These are phyloP conservation scores for Mimachlamys varia DNA, from an alignment of 2,888 invertebrate genomes.

Conservation along the genomic window DNA sequence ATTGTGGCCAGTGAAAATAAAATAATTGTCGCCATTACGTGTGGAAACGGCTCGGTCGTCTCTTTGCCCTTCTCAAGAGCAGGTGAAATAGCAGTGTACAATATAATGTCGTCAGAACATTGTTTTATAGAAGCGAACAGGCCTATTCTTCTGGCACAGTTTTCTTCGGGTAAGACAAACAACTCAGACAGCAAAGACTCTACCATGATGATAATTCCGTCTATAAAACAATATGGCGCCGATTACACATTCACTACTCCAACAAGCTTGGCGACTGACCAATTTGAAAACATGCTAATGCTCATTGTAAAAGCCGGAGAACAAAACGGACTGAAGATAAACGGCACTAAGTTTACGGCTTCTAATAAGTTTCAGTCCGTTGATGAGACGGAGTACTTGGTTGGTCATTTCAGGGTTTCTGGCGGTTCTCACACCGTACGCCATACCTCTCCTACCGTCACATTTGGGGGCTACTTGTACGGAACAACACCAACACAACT, in stretches of 20 bases:
- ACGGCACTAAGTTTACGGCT: background rate
- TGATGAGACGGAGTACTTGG: slow-evolving; percentile 25
- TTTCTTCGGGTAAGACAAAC: slow-evolving; percentile 56
- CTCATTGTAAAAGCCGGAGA: slow-evolving; percentile 50
- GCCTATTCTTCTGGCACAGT: slow-evolving; percentile 64
- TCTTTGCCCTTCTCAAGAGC: slow-evolving; percentile 46
- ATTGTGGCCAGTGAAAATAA: background rate
- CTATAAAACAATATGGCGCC: slow-evolving; percentile 65
- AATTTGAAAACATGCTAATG: slow-evolving; percentile 58
- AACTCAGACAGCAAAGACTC: slow-evolving; percentile 65
- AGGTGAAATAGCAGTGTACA: slow-evolving; percentile 46
- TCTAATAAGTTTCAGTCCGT: background rate
- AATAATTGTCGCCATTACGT: background rate
- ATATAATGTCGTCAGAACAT: slow-evolving; percentile 51
- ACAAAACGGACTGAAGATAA: background rate
- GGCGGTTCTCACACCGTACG: slow-evolving; percentile 60
- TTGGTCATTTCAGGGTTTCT: slow-evolving; percentile 53
- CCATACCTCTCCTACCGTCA: slow-evolving; percentile 60
- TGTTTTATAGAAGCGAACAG: slow-evolving; percentile 56
- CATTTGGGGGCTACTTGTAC: slow-evolving; percentile 67
- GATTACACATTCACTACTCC: slow-evolving; percentile 68
- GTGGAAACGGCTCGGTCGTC: slow-evolving; percentile 40
- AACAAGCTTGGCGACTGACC: slow-evolving; percentile 53
- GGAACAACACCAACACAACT: slow-evolving; percentile 66
- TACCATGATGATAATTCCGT: slow-evolving; percentile 68